phyloP scores from a whole-genome alignment of 1,140 invertebrate species.

The Ylistrum balloti region DNA sequence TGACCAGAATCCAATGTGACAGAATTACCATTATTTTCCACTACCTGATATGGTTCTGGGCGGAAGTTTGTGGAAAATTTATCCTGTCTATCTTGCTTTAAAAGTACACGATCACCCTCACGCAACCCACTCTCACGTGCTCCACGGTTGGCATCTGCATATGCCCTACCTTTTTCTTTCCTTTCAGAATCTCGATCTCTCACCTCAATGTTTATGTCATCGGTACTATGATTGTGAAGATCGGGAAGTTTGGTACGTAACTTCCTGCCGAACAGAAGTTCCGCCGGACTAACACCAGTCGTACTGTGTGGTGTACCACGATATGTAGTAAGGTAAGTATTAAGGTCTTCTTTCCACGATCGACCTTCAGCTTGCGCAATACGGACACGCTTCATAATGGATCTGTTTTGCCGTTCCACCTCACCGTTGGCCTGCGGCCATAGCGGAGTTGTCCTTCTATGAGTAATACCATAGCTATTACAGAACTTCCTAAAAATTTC shows the following conservation, averaged over 20 bases:
- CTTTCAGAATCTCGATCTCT: conserved; percentile 59
- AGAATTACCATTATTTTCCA: conserved; percentile 26
- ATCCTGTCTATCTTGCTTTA: not conserved
- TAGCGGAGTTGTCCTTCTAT: no score
- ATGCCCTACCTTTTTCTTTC: conserved; percentile 59
- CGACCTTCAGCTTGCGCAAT: conserved; percentile 56
- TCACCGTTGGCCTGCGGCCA: conserved; percentile 55
- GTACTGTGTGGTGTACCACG: conserved; percentile 53
- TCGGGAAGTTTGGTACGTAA: conserved; percentile 63
- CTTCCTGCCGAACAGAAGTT: conserved; percentile 63
- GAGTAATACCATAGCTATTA: no score
- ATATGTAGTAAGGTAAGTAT: conserved; percentile 53
- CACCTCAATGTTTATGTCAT: not conserved
- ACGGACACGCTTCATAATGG: conserved; percentile 62
- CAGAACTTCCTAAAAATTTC: conserved; percentile 44
- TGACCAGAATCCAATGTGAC: conserved; percentile 35
- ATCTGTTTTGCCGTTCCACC: conserved; percentile 61
- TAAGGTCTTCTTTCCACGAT: conserved; percentile 57
- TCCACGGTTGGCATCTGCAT: conserved; percentile 50
- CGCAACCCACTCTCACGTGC: conserved; percentile 46
- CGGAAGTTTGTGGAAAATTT: conserved; percentile 47
- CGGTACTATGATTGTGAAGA: not conserved
- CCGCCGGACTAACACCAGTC: conserved; percentile 54
- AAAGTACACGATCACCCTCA: conserved; percentile 54
- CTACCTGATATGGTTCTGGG: not conserved